Evolutionary conservation across 2,113 vertebrate genomes (phyloP).

Genomic region (Anolis carolinensis): DNA sequence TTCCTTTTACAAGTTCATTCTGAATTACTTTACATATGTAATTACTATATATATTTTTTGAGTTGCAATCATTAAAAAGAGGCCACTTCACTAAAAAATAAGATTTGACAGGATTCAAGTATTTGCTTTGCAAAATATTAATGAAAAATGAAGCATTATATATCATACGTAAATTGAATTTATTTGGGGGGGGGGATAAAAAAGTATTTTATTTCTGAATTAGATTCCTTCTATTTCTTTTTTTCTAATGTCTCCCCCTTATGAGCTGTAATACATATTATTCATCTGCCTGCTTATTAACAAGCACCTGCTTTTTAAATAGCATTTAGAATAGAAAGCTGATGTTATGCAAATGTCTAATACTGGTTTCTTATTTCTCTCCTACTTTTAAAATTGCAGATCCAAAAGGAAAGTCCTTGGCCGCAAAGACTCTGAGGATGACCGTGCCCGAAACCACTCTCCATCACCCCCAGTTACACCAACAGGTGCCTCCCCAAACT

Average conservation of each 20-base stretch:
- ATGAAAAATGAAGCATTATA: neutral
- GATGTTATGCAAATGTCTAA: neutral
- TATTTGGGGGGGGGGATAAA: slow-evolving; percentile 48
- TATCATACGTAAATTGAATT: slow-evolving; percentile 28
- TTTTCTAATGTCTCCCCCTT: neutral
- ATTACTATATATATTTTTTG: neutral
- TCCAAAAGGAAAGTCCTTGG: slow-evolving; percentile 97
- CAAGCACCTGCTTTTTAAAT: neutral
- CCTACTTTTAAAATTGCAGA: slow-evolving; percentile 74
- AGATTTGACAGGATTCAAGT: slow-evolving; percentile 8
- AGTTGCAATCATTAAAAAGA: slow-evolving; percentile 24
- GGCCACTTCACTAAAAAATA: neutral
- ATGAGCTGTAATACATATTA: neutral
- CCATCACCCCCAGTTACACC: slow-evolving; percentile 90
- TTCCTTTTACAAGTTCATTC: neutral
- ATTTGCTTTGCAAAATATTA: slow-evolving; percentile 27
- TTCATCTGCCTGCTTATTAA: neutral
- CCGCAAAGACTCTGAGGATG: slow-evolving; percentile 93
- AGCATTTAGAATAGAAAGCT: neutral
- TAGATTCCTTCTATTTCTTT: neutral
- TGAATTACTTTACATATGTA: neutral
- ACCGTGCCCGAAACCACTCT: slow-evolving; percentile 80
- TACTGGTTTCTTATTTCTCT: neutral
- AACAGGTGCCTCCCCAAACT: slow-evolving; percentile 76
- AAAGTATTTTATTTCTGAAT: slow-evolving; percentile 3